Evolutionary conservation across 2,888 invertebrate genomes (phyloP), one percentile per base, ranked within the genome.

Genomic region (Caenorhabditis uteleia): DNA sequence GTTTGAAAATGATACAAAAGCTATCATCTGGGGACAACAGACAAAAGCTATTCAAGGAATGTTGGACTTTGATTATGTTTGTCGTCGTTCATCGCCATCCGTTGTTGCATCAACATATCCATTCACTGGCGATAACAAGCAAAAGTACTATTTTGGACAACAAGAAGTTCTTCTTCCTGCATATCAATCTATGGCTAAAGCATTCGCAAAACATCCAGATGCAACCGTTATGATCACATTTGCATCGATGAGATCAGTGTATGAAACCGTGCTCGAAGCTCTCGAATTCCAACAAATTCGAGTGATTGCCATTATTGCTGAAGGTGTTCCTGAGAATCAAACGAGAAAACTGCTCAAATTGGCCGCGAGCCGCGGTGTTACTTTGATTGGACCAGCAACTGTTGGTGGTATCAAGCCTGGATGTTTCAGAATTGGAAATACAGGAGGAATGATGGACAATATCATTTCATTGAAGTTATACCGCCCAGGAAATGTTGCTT

Each of bases 21-120:
- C 95, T 10, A 93, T 98, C 81, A 90, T 98, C 20, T 98, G 97
- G 97, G 98, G 98, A 66, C 95, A 98, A 93, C 98, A 98, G 87
- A 91, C 91, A 43, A 87, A 95, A 61, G 97, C 98, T 21, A 93
- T 98, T 31, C 95, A 91, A 87, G 91, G 92, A 69, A 95, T 94
- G 93, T 85, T 95, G 70, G 94, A 95, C 84, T 95, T 94, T 85
- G 95, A 95, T 86, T 94, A 92, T 85, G 92, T 92, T 20, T 93
- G 95, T 86, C 88, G 92, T 23, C 87, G 97, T 78, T 85, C 88
- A 48, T 91, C 91, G 80, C 95, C 95, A 2, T 87, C 87, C 1
- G 88, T 98, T 1, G 94, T 93, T 0, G 95, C 95, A 27, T 91
- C 97, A 84, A 93, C 97, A 31, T 98, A 98, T 86, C 98, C 98